Evolutionary conservation across 2,888 invertebrate species (phyloP).

Genomic region (Rhamnusium bicolor): DNA sequence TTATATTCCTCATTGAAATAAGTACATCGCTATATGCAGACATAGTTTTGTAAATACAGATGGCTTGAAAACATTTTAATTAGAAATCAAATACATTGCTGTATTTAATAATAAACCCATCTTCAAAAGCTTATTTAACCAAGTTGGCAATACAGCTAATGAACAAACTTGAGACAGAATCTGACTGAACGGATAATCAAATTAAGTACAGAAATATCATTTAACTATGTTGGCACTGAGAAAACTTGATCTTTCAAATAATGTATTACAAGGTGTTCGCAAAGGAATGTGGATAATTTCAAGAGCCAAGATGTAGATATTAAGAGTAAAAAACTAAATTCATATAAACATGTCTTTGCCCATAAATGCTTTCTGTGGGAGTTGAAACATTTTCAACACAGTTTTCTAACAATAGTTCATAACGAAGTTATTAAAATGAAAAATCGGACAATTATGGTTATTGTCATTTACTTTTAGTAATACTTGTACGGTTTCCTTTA

Average conservation of each 20-base stretch:
- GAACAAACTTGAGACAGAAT: background rate
- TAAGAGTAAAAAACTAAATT: too few relatives aligned
- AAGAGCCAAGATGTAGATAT: too few relatives aligned
- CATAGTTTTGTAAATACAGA: background rate
- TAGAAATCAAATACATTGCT: background rate
- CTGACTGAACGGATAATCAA: background rate
- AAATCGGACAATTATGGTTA: too few relatives aligned
- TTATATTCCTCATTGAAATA: background rate
- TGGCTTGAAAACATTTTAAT: background rate
- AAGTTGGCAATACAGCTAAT: background rate
- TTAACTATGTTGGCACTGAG: background rate
- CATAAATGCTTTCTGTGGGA: too few relatives aligned
- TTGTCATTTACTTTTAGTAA: too few relatives aligned
- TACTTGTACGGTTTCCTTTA: too few relatives aligned
- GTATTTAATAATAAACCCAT: background rate
- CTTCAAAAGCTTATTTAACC: background rate
- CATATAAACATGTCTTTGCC: too few relatives aligned
- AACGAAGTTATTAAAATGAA: too few relatives aligned
- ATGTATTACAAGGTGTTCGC: too few relatives aligned
- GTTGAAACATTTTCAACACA: too few relatives aligned
- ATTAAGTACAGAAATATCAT: background rate
- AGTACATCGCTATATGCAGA: background rate
- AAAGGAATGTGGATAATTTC: too few relatives aligned
- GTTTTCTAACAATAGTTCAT: too few relatives aligned
- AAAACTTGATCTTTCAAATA: background rate